Conservation (phyloP, 1,140 invertebrate genomes). For the Pseudomyrmex pallidus region DNA sequence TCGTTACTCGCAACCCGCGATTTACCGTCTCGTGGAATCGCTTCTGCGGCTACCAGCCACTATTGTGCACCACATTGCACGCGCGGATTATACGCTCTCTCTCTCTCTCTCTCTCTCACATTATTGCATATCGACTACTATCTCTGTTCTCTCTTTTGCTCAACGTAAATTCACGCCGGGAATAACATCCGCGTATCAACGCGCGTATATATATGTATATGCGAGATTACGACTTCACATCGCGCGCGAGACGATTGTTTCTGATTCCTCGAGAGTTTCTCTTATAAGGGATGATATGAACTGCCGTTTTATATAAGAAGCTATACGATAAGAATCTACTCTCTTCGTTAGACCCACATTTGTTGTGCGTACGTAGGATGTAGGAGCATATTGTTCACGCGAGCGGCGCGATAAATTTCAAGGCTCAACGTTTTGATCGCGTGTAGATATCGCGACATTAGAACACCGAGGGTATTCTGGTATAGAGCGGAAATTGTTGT, state of each 20-base stretch:
- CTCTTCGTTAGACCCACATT: constrained; percentile 26
- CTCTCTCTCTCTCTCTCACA: constrained; percentile 3
- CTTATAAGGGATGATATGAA: not conserved
- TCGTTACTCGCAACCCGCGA: constrained; percentile 67
- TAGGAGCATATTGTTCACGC: not conserved
- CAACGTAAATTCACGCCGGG: not conserved
- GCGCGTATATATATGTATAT: not conserved
- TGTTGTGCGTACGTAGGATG: not conserved
- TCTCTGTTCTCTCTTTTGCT: not conserved
- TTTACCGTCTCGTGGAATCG: constrained; percentile 60
- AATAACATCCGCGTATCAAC: constrained; percentile 36
- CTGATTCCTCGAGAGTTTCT: constrained; percentile 7
- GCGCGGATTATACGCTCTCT: constrained; percentile 4
- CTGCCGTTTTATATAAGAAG: not conserved
- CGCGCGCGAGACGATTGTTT: constrained; percentile 10
- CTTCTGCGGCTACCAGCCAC: constrained; percentile 59
- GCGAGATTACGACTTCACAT: constrained; percentile 29
- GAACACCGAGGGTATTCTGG: not conserved
- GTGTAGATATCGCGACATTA: not conserved
- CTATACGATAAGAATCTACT: constrained; percentile 11
- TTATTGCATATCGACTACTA: constrained; percentile 43
- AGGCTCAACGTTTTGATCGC: not conserved
- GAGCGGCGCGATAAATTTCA: not conserved
- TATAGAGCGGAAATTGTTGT: not conserved
- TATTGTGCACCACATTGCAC: constrained; percentile 35